Base-by-base conservation (phyloP, 2,888 invertebrate species). In the Acleris emargana region DNA sequence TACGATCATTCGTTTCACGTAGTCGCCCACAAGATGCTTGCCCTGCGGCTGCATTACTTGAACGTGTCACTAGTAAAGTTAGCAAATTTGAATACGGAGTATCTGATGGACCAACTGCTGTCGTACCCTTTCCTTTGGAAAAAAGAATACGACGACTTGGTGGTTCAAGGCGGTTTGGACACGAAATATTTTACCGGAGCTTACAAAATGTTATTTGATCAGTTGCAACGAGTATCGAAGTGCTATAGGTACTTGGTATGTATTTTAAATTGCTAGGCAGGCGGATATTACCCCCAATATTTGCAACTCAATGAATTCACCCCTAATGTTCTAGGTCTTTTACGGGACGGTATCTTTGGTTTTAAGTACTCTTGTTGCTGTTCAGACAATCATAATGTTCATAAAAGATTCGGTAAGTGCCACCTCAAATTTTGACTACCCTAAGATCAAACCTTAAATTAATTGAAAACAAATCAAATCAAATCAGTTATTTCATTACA, bases 1-100 rank as follows among this genome's bases (percentile, higher is more conserved):
- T 75, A 80, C 52, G 87, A 87, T 52, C 72, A 77, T 4, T 72
- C 75, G 54, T 78, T 84, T 42, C 72, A 78, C 5, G 16, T 82
- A 2, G 71, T 73, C 5, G 70, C 75, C 22, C 76, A 67, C 54
- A 70, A 72, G 0, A 81, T 79, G 42, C 55, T 85, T 9, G 74
- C 76, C 2, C 64, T 82, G 42, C 77, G 89, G 69, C 71, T 76
- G 17, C 77, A 80, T 22, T 89, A 83, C 50, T 60, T 90, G 5
- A 90, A 89, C 60, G 74, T 86, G 0, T 81, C 87, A 18, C 69
- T 90, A 53, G 77, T 86, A 62, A 88, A 86, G 70, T 63, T 73
- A 1, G 78, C 80, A 2, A 73, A 81, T 0, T 73, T 87, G 45
- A 79, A 85, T 16, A 62, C 76, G 3, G 72, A 79, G 2, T 81